Conservation (phyloP, 2,797 vertebrate species). For the Natrix natrix region DNA sequence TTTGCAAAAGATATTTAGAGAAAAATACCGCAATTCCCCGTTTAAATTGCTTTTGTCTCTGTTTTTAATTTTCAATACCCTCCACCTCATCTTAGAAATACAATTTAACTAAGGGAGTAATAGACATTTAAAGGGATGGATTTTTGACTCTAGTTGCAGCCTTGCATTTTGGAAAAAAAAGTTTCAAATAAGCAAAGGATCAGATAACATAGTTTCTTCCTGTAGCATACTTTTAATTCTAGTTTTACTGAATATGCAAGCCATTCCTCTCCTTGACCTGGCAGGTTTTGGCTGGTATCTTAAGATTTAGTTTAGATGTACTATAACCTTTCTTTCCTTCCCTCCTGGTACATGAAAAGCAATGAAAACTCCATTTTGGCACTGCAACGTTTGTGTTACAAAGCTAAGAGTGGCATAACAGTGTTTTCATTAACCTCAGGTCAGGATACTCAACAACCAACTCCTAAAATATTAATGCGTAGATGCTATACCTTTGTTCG, state of each 20-base stretch:
- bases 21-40: not conserved
- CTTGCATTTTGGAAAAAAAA: not conserved
- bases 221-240: too few relatives aligned
- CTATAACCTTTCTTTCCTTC: not conserved
- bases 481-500: slow-evolving; percentile 75
- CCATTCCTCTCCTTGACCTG: not conserved
- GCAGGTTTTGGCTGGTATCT: not conserved
- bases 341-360: not conserved
- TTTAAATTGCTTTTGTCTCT: not conserved
- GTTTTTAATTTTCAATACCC: not conserved
- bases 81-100: not conserved
- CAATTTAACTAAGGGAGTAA: not conserved
- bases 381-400: too few relatives aligned
- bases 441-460: not conserved
- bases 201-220: not conserved
- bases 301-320: not conserved
- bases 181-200: not conserved
- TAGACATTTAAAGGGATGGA: not conserved
- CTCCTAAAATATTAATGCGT: not conserved
- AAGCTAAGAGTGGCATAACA: not conserved
- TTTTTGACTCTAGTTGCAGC: not conserved
- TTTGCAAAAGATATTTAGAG: not conserved
- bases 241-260: not conserved
- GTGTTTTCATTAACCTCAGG: not conserved
- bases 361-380: not conserved